Conservation (phyloP, 2,797 vertebrate species). For the Rhabdomys pumilio region DNA sequence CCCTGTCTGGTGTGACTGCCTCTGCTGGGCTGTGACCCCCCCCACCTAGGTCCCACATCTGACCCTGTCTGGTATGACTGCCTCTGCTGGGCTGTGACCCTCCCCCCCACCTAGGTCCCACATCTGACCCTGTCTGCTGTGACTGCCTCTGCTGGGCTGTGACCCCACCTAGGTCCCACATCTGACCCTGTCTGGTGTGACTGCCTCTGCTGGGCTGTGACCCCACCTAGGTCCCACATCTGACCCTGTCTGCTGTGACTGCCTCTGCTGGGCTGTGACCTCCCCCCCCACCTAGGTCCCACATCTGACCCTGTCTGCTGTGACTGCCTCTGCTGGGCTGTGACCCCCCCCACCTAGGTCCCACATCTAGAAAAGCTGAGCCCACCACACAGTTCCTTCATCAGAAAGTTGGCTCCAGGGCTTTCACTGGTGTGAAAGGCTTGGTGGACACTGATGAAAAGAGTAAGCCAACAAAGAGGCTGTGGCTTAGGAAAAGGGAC, state of each 20-base stretch:
- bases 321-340: no score
- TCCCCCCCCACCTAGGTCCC: not conserved
- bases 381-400: not conserved
- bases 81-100: no score
- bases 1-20: accelerated
- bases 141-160: no score
- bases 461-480: not conserved
- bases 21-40: not conserved
- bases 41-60: not conserved
- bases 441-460: not conserved
- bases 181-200: not conserved
- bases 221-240: not conserved
- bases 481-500: no score
- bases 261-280: not conserved
- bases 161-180: not conserved
- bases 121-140: not conserved
- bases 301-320: not conserved
- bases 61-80: accelerated
- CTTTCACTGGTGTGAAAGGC: not conserved
- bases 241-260: accelerated
- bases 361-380: not conserved
- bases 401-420: not conserved
- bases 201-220: not conserved
- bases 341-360: no score
- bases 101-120: not conserved